Evolutionary conservation across 30 jellyfish, hydroid and myxozoan genomes (phyloP).

Genomic region (Hydractinia symbiolongicarpus): DNA sequence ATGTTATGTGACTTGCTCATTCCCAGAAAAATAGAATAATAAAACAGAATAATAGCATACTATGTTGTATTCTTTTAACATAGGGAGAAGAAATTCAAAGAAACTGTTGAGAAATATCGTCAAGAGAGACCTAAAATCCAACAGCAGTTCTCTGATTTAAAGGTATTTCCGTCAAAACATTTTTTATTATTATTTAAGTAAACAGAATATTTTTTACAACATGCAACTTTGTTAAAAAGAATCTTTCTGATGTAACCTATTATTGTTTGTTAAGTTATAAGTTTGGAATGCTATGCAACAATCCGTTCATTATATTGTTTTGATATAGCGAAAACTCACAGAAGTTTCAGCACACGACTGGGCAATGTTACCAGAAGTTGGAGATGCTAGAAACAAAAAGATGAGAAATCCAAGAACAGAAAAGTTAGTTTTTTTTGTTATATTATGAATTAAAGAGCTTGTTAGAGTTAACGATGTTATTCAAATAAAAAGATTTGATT

Average conservation of each 20-base stretch:
- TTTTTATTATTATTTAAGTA: background rate
- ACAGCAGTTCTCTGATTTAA: conserved; percentile 94
- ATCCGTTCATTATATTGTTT: background rate
- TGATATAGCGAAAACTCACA: conserved; percentile 68
- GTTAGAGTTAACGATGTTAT: background rate
- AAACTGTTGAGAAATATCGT: conserved; percentile 93
- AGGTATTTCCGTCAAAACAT: conserved; percentile 32
- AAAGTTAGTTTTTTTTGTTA: conserved; percentile 37
- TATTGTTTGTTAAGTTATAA: too few relatives aligned
- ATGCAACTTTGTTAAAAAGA: too few relatives aligned
- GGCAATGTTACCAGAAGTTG: conserved; percentile 98
- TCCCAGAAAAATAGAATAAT: too few relatives aligned
- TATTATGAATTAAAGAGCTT: background rate
- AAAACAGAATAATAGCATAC: too few relatives aligned
- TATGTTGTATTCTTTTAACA: background rate
- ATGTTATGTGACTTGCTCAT: too few relatives aligned
- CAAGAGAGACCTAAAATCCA: conserved; percentile 99
- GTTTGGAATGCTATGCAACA: too few relatives aligned
- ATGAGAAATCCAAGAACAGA: conserved; percentile 94
- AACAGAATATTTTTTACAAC: too few relatives aligned
- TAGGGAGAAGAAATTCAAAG: conserved; percentile 81
- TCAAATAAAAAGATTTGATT: too few relatives aligned
- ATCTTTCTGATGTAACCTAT: too few relatives aligned
- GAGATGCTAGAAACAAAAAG: conserved; percentile 92
- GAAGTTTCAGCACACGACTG: conserved; percentile 87